Base-by-base conservation (phyloP, 1,140 invertebrate genomes). In the Brachionus rotundiformis region DNA sequence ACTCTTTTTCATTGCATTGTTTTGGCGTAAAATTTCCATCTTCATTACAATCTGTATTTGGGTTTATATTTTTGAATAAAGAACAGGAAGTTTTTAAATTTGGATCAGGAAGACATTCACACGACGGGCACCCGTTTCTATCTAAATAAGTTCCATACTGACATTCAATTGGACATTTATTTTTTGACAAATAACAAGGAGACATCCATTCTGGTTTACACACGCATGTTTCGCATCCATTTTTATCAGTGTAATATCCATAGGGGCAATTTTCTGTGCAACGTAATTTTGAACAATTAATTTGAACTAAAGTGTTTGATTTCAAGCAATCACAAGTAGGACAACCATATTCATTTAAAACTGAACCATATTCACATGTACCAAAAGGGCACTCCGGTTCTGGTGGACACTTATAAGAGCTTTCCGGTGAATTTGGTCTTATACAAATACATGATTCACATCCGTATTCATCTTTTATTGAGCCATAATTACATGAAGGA, bases 391-490 rank as follows among this genome's bases (percentile, higher is more conserved):
- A 81, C 8, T 8, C 23, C 0, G 41, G 39, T 19, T 63, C 54
- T 11, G 76, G 47, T 1, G 47, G 47, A 41, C 76, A 79, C 23
- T 33, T 47, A 59, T 31, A 79, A 29, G 54, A 19, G 19, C 23
- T 4, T 27, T 81, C 54, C 1, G 19, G 54, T 5, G 49, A 63
- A 39, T 81, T 81, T 61, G 77, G 77, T 16, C 77, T 29, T 1
- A 81, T 81, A 44, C 77, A 81, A 47, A 81, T 68, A 29, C 77
- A 81, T 29, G 77, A 63, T 23, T 81, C 77, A n/a, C 77, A 81
- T 8, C 54, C 54, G 31, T 81, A 81, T 63, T 81, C 77, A 31
- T 81, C 77, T 63, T 81, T 81, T 29, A 81, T 63, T 27, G 77
- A 41, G 1, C 77, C 77, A 49, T 63, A 81, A 19, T 81, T 47